Base-by-base conservation (phyloP, 2,797 vertebrate genomes). In the Lepus townsendii region DNA sequence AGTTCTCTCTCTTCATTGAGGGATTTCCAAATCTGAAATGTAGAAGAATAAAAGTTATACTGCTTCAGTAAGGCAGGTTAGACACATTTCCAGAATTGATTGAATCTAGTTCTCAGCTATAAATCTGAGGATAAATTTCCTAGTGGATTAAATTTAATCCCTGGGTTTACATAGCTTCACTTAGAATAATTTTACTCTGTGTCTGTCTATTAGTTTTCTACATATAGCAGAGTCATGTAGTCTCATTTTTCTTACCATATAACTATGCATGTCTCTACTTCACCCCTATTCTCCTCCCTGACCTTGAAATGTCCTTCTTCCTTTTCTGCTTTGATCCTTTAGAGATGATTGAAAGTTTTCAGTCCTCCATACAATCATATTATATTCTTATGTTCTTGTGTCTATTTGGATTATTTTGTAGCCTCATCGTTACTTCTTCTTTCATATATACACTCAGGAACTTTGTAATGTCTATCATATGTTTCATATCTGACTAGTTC, bases 1-100 rank as follows among this genome's bases (percentile, higher is more conserved):
- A n/a, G 47, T 86, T 90, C 19, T 88, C 13, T 85, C 10, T 90
- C 94, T 83, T 79, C 71, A 72, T 16, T n/a, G 84, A 92, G n/a
- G 75, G 5, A 8, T 42, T 35, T n/a, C 35, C 57, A 69, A 69
- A 54, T 76, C 54, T 54, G 17, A 77, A 89, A 63, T 11, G 9
- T 10, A 91, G 62, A 77, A 35, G 52, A 78, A 62, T 47, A 65
- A 65, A 80, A 82, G 24, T 78, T 30, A 42, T 7, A 32, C 30
- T 5, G 20, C 26, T 87, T 75, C 52, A 54, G 38, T 11, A 50
- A 82, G 62, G 24, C 7, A 54, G 12, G 42, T 60, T 17, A 71
- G 42, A 22, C 63, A 72, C 7, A 22, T 80, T 79, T 60, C 17
- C 69, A 30, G 91, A 88, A 77, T 8, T 60, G 17, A 83, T 2